Evolutionary conservation across 2,113 vertebrate species (phyloP).

Genomic region (Notothenia coriiceps): DNA sequence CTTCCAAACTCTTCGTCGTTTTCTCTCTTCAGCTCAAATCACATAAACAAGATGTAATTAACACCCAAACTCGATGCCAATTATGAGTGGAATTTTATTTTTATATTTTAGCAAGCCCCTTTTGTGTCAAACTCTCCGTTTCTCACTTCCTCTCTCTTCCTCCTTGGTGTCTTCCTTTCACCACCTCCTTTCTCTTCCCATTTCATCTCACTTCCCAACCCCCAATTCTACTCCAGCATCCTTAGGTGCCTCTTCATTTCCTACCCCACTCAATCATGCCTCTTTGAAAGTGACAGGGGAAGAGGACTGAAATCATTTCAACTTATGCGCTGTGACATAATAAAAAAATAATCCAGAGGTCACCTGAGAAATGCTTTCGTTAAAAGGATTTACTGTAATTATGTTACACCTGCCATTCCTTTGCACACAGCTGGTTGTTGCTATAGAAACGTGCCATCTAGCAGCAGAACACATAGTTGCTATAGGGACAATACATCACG

Average conservation of each 20-base stretch:
- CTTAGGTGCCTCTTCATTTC: neutral
- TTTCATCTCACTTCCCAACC: neutral
- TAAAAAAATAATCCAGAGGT: neutral
- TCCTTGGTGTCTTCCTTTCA: neutral
- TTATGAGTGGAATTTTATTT: neutral
- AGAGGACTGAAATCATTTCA: neutral
- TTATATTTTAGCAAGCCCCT: neutral
- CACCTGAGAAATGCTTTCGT: neutral
- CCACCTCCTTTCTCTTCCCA: slow-evolving; percentile 2
- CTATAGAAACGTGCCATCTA: slow-evolving; percentile 74
- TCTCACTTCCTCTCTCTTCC: slow-evolving; percentile 14
- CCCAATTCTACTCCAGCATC: neutral
- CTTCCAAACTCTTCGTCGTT: neutral
- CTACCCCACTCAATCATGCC: slow-evolving; percentile 7
- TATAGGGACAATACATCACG: slow-evolving; percentile 62
- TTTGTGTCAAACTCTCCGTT: slow-evolving; percentile 7
- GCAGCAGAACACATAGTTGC: slow-evolving; percentile 64
- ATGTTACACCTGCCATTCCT: slow-evolving; percentile 51
- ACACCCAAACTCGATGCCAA: slow-evolving; percentile 3
- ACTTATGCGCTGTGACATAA: neutral
- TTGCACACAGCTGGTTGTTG: slow-evolving; percentile 71
- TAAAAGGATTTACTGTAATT: slow-evolving; percentile 6
- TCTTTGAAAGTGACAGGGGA: slow-evolving; percentile 4
- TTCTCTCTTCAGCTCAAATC: neutral
- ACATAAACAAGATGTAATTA: slow-evolving; percentile 33